These are phyloP conservation scores for Liposcelis brunnea DNA, from an alignment of 2,888 invertebrate genomes.

Conservation along the genomic window DNA sequence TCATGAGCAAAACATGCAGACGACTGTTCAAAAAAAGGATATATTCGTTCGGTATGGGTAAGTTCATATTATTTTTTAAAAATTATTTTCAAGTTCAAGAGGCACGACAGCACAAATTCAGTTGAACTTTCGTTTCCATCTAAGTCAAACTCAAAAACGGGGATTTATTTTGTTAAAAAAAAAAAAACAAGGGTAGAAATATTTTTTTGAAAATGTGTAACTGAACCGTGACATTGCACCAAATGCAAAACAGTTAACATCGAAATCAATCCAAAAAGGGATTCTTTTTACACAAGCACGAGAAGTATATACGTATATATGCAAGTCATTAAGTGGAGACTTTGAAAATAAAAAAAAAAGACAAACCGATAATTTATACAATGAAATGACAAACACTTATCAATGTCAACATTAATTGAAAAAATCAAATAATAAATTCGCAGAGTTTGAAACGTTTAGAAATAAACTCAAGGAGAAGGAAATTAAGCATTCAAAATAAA, in stretches of 20 bases:
- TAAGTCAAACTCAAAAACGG: too few species aligned
- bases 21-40: slow-evolving; percentile 9
- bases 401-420: slow-evolving; percentile 4
- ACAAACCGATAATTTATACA: neutral
- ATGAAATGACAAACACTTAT: neutral
- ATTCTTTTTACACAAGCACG: too few species aligned
- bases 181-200: neutral
- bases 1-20: slow-evolving; percentile 11
- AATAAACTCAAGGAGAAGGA: neutral
- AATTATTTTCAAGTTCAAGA: slow-evolving; percentile 10
- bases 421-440: neutral
- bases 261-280: too few species aligned
- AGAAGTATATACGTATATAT: slow-evolving; percentile 2
- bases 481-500: slow-evolving; percentile 11
- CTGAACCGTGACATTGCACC: too few species aligned
- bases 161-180: neutral
- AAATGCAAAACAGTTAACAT: neutral
- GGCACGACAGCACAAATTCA: neutral
- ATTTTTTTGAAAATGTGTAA: too few species aligned
- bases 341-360: slow-evolving; percentile 12
- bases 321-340: slow-evolving; percentile 16
- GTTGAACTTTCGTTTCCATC: too few species aligned
- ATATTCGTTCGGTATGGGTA: slow-evolving; percentile 7
- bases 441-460: neutral
- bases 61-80: slow-evolving; percentile 9